A percentile compares a stretch with the other conserved stretches of the same genome.
Conservation (phyloP, 30 jellyfish, hydroid and myxozoan genomes). For the Aurelia sp. region DNA sequence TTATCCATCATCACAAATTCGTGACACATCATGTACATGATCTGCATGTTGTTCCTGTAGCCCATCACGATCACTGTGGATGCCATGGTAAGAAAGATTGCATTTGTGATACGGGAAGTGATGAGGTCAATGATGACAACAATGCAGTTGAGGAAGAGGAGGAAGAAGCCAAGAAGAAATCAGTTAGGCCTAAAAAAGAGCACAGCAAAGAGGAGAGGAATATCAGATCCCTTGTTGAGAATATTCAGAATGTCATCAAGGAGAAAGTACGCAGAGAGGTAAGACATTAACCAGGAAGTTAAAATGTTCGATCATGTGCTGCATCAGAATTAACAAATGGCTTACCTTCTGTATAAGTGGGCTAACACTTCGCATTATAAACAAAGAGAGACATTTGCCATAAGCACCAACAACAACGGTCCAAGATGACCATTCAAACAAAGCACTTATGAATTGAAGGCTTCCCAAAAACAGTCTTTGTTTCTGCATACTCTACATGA, state of each 20-base stretch:
- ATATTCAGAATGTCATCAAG: constrained; percentile 38
- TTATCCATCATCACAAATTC: constrained; percentile 77
- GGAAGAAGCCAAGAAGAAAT: constrained; percentile 39
- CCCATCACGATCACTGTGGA: constrained; percentile 70
- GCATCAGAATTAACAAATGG: no score
- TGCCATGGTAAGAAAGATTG: constrained; percentile 89
- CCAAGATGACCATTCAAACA: no score
- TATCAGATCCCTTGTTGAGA: constrained; percentile 56
- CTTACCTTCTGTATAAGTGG: no score
- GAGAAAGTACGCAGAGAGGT: constrained; percentile 77
- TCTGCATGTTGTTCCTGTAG: constrained; percentile 74
- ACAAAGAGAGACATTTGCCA: no score
- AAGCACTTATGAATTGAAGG: no score
- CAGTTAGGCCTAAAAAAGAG: constrained; percentile 36
- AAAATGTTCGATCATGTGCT: no score
- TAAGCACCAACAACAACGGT: no score
- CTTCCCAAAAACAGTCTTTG: no score
- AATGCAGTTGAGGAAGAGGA: constrained; percentile 36
- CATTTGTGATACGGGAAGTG: constrained; percentile 70
- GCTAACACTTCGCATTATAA: no score
- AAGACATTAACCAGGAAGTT: background rate
- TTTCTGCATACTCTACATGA: no score
- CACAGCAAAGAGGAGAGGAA: constrained; percentile 51
- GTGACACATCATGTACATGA: constrained; percentile 92
- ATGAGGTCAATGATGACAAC: constrained; percentile 22